These are phyloP conservation scores for Ephialtes manifestator DNA, from an alignment of 2,888 invertebrate species.

Conservation along the genomic window DNA sequence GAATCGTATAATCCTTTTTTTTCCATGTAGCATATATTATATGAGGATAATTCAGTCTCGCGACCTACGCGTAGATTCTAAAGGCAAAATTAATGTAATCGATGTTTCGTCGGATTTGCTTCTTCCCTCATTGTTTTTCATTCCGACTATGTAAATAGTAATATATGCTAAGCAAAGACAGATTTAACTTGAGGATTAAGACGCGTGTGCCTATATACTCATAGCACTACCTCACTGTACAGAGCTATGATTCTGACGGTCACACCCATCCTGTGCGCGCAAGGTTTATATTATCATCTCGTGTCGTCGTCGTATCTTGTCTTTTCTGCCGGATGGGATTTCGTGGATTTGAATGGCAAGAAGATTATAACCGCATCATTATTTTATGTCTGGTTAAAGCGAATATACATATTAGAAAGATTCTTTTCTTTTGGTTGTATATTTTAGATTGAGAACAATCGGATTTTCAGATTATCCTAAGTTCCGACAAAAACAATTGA, in stretches of 20 bases:
- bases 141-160: constrained; percentile 20
- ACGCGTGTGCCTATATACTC: constrained; percentile 9
- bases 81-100: constrained; percentile 26
- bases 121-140: constrained; percentile 24
- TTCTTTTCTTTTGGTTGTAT: background rate
- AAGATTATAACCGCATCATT: constrained; percentile 1
- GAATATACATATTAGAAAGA: background rate
- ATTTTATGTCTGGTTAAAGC: constrained; percentile 5
- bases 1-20: background rate
- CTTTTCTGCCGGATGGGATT: constrained; percentile 60
- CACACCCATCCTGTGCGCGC: constrained; percentile 56
- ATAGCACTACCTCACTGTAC: background rate
- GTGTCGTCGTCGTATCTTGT: constrained; percentile 31
- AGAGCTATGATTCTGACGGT: constrained; percentile 26
- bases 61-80: constrained; percentile 23
- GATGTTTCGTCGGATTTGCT: constrained; percentile 23
- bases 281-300: constrained; percentile 55
- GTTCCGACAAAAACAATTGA: too few species aligned
- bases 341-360: constrained; percentile 62
- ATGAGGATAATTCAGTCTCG: constrained; percentile 1
- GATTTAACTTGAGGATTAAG: constrained; percentile 44
- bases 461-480: too few species aligned
- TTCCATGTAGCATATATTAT: background rate
- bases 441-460: too few species aligned
- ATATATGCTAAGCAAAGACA: constrained; percentile 59